A percentile compares a stretch with the other conserved stretches of the same genome.
Conservation (phyloP, 1,140 invertebrate species). For the Araneus ventricosus region DNA sequence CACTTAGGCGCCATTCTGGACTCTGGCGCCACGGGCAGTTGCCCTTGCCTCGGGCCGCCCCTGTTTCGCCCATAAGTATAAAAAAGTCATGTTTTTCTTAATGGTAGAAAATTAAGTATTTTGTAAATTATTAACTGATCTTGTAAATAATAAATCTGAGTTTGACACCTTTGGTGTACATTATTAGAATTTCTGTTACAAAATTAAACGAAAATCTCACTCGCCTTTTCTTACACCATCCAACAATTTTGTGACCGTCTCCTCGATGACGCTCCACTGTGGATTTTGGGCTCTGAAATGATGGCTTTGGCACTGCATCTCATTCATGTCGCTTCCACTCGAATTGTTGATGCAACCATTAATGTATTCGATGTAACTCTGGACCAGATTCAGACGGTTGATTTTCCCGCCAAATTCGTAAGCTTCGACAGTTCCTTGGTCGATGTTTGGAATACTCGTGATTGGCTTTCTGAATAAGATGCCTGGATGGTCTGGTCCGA, state of each 20-base stretch:
- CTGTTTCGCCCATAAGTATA: no score
- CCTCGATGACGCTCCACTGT: conserved; percentile 33
- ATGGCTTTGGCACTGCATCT: background rate
- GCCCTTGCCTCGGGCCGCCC: no score
- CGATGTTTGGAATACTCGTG: conserved; percentile 34
- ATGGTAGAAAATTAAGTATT: no score
- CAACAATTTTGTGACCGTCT: background rate
- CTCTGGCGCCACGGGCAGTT: no score
- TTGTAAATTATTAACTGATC: no score
- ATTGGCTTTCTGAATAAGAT: conserved; percentile 33
- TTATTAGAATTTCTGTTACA: background rate
- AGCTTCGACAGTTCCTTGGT: background rate
- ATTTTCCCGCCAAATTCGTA: conserved; percentile 46
- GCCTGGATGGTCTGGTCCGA: conserved; percentile 49
- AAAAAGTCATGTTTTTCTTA: no score
- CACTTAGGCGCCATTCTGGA: no score
- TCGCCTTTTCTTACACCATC: conserved; percentile 12
- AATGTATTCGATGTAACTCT: conserved; percentile 31
- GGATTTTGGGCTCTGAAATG: background rate
- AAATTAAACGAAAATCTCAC: background rate
- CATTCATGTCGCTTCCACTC: background rate
- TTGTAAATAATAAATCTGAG: no score
- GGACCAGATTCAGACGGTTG: conserved; percentile 23
- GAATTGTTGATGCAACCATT: conserved; percentile 17
- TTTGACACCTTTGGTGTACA: background rate